Evolutionary conservation across 2,888 invertebrate species (phyloP), one percentile per base, ranked within the genome.

Genomic region (Pterobdella sp.): DNA sequence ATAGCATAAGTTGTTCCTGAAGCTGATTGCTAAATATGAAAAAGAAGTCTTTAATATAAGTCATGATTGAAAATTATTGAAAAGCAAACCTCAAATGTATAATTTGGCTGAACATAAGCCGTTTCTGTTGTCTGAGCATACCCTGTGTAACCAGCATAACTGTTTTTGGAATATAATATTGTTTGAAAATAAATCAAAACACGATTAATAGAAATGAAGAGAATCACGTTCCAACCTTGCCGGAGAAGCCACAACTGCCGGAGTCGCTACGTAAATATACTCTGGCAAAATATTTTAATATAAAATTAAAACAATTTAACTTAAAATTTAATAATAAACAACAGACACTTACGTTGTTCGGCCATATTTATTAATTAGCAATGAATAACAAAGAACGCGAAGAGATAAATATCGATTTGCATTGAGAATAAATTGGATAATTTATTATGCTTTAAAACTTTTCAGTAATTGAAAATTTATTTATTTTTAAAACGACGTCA

Each of bases 231-330:
- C 2, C 14, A 63, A 71, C 71, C 71, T 71, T 31, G 71, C 60
- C 36, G 71, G 63, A 14, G 71, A 32, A 34, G 63, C 71, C 18
- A 71, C 71, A 1, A 71, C 71, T 63, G 71, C 71, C 29, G 71
- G 71, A 2, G 71, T 37, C 29, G 71, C 71, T 32, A 71, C 71
- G 56, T 71, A 71, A 49, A 71, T 71, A 56, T 71, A 71, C 36
- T 71, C 71, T 71, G 71, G 36, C 35, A 68, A 34, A 7, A 67
- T 18, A 67, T 35, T 32, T 31, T 7, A 67, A 67, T 34, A 67
- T 64, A n/a, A n/a, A 64, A 26, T 10, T 26, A 64, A n/a, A 64
- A 14, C 64, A n/a, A 14, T 49, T 49, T 14, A 14, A 14, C 52
- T 22, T 49, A 49, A 49, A 49, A 7, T 7, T 32, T 32, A 32